A percentile compares a stretch with the other conserved stretches of the same genome.
Conservation (phyloP, 2,797 vertebrate genomes). For the Serranus cabrilla region DNA sequence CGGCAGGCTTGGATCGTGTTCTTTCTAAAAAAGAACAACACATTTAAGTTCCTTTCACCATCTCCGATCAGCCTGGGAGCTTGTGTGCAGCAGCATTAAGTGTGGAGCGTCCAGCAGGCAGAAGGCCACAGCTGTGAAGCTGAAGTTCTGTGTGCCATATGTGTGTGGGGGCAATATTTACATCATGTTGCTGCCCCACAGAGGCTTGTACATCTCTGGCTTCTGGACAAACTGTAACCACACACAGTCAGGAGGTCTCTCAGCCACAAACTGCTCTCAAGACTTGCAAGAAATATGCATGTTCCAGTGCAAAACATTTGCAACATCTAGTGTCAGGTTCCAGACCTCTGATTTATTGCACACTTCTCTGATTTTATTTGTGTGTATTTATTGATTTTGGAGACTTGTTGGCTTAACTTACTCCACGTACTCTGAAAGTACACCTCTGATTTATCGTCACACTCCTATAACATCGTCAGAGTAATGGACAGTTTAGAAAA, state of each 20-base stretch:
- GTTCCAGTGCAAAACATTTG: neutral
- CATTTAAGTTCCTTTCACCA: constrained; percentile 49
- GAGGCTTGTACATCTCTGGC: constrained; percentile 5
- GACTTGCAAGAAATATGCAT: neutral
- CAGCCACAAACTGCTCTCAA: neutral
- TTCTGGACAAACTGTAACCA: constrained; percentile 5
- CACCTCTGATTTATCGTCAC: no score
- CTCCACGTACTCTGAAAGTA: no score
- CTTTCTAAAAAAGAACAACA: constrained; percentile 24
- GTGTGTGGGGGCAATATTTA: constrained; percentile 3
- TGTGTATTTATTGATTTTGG: no score
- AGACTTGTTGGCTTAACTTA: no score
- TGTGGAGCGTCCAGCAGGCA: constrained; percentile 13
- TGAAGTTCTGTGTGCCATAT: neutral
- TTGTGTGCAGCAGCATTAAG: constrained; percentile 5
- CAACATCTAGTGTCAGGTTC: no score
- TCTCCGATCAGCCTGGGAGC: constrained; percentile 28
- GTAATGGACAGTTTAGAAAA: no score
- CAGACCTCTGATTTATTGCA: no score
- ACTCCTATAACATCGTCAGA: no score
- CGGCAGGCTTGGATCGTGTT: constrained; percentile 12
- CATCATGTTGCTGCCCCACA: constrained; percentile 10
- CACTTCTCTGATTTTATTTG: no score
- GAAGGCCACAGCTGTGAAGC: neutral
- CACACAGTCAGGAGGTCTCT: no score